Base-by-base conservation (phyloP, 2,888 invertebrate genomes). In the Caenorhabditis virilis region DNA sequence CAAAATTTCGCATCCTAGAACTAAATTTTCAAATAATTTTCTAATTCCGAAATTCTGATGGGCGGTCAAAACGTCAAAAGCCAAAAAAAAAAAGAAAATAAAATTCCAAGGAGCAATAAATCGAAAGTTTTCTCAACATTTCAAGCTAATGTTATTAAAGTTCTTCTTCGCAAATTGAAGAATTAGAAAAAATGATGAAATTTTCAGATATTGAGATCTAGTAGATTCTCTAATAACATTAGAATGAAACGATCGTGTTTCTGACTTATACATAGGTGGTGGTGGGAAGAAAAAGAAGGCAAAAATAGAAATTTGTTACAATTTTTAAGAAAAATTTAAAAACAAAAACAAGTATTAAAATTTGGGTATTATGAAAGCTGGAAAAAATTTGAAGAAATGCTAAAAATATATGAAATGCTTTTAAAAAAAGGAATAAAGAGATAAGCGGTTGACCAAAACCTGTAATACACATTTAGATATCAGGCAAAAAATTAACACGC, bases 61-160 rank as follows among this genome's bases (percentile, higher is more conserved):
- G 30, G 30, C 30, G 13, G 13, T 9, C 30, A n/a, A n/a, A n/a
- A n/a, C n/a, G n/a, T n/a, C n/a, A n/a, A n/a, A n/a, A n/a, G n/a
- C n/a, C n/a, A n/a, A n/a, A n/a, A n/a, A n/a, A n/a, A n/a, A n/a
- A n/a, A n/a, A n/a, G 38, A 4, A 18, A 30, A 30, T 6, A 13
- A 6, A 30, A 9, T 13, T 9, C 13, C 16, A 15, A 38, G 20
- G n/a, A 38, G n/a, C 42, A 42, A 18, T 23, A 9, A 20, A 39
- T n/a, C 7, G n/a, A 15, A 36, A 4, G 36, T 36, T 36, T 36
- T 42, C 20, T 7, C 15, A 16, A 16, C 45, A 30, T 30, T 45
- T 45, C 45, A 16, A 45, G 30, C 45, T 45, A 45, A 27, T 45
- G 45, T 45, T 45, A 45, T 30, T 23, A 11, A 27, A 45, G 45